Evolutionary conservation across 2,888 invertebrate genomes (phyloP).

Genomic region (Lycophotia porphyrea): DNA sequence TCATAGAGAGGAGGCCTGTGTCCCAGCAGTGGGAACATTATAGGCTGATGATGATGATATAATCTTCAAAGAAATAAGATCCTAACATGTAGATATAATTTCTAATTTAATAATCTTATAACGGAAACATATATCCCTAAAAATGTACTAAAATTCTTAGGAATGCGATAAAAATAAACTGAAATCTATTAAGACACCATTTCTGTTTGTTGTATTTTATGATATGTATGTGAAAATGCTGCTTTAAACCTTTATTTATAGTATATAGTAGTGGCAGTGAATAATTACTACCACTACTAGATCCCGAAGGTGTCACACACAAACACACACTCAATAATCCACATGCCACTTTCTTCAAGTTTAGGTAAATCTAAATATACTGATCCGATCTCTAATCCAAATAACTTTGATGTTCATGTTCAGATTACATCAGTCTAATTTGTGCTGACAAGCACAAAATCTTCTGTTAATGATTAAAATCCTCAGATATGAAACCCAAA

Average conservation of each 20-base stretch:
- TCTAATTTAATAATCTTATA: not conserved
- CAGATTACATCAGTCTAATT: conserved; percentile 4
- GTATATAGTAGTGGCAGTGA: too few relatives aligned
- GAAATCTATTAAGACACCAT: not conserved
- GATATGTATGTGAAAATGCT: not conserved
- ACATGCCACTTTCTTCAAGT: not conserved
- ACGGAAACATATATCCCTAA: not conserved
- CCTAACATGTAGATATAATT: not conserved
- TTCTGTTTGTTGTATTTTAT: not conserved
- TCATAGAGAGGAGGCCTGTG: too few relatives aligned
- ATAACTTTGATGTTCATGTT: conserved; percentile 4
- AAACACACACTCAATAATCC: not conserved
- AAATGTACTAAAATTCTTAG: not conserved
- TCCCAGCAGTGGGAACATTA: too few relatives aligned
- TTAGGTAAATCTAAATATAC: not conserved
- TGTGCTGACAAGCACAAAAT: not conserved
- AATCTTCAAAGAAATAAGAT: not conserved
- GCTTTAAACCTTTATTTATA: too few relatives aligned
- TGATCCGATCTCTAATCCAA: not conserved
- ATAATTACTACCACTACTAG: not conserved
- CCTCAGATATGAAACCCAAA: conserved; percentile 13
- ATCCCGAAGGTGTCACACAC: not conserved
- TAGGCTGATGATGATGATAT: too few relatives aligned
- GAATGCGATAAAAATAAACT: not conserved
- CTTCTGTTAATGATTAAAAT: conserved; percentile 13